Evolutionary conservation across 2,888 invertebrate species (phyloP), one percentile per base, ranked within the genome.

Genomic region (Eupeodes luniger): DNA sequence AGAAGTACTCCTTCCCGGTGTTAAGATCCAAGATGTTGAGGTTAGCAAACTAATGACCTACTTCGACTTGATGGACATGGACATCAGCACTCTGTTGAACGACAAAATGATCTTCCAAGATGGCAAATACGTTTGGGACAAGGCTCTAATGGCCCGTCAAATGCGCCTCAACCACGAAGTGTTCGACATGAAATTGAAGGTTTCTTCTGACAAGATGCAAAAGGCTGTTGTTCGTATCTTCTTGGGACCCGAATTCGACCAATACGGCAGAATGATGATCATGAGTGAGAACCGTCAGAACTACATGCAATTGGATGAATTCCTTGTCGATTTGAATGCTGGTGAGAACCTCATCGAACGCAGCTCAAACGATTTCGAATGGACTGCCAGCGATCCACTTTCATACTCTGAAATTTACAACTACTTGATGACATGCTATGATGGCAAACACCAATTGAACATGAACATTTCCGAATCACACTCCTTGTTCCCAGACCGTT

Each of bases 31-130:
- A 89, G 94, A 95, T 49, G 94, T 96, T 3, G 93, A 94, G 10
- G 94, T 96, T 16, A 96, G 96, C 91, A 95, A 96, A 86, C 94
- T 96, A n/a, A 92, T 95, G n/a, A 96, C 96, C 10, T 96, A 95
- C 94, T 96, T 96, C 91, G 96, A 96, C 90, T 94, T 95, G 91
- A 95, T 95, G 90, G 94, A 96, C 76, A 93, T 95, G 91, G 95
- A 96, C 90, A 95, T 96, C 89, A 95, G 95, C 90, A 96, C 96
- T 90, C 95, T 89, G 94, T 95, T 72, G 92, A 94, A 94, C 53
- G 95, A 95, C 91, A 91, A 94, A 36, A 94, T 94, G 90, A 94
- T 94, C 90, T 93, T 94, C 44, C 93, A 91, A 51, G 94, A 94
- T 67, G 94, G 91, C 62, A 85, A 91, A 77, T 91, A 90, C 47